phyloP scores from a whole-genome alignment of 2,113 vertebrate species.

The Falco punctatus region DNA sequence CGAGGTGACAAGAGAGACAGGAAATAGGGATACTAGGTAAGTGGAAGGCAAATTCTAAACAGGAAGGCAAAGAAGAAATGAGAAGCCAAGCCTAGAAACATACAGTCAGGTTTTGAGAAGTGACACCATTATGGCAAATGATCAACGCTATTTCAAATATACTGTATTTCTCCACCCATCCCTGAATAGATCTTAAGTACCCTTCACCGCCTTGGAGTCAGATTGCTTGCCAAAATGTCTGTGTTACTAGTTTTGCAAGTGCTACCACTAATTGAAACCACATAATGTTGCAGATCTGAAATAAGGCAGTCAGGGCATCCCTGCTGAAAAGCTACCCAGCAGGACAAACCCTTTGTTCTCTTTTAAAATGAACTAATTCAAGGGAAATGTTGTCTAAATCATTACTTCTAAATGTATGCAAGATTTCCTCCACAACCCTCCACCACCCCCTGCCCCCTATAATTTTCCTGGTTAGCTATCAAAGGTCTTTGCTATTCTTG shows the following conservation, averaged over 20 bases:
- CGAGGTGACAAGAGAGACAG: not conserved
- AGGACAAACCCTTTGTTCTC: slow-evolving; percentile 69
- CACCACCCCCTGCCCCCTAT: not conserved
- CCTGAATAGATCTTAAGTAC: slow-evolving; percentile 25
- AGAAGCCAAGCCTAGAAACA: not conserved
- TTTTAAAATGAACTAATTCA: slow-evolving; percentile 64
- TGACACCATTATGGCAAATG: slow-evolving; percentile 10
- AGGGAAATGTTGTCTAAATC: slow-evolving; percentile 54
- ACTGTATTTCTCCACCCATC: not conserved
- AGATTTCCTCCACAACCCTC: not conserved
- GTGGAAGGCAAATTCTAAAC: not conserved
- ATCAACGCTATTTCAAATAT: slow-evolving; percentile 26
- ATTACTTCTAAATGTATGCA: slow-evolving; percentile 46
- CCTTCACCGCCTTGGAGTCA: slow-evolving; percentile 48
- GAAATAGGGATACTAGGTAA: not conserved
- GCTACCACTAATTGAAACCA: slow-evolving; percentile 74
- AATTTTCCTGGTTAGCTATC: slow-evolving; percentile 69
- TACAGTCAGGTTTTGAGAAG: not conserved
- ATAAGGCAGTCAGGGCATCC: slow-evolving; percentile 55
- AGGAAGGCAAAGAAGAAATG: not conserved
- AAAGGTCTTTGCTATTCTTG: slow-evolving; percentile 52
- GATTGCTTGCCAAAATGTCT: slow-evolving; percentile 65
- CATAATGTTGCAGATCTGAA: slow-evolving; percentile 63
- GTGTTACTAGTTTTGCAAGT: slow-evolving; percentile 69
- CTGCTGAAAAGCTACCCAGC: slow-evolving; percentile 69